Percentiles rank a stretch among this genome's conserved stretches.
phyloP scores from a whole-genome alignment of 2,797 vertebrate genomes.

The Danio tinwini region DNA sequence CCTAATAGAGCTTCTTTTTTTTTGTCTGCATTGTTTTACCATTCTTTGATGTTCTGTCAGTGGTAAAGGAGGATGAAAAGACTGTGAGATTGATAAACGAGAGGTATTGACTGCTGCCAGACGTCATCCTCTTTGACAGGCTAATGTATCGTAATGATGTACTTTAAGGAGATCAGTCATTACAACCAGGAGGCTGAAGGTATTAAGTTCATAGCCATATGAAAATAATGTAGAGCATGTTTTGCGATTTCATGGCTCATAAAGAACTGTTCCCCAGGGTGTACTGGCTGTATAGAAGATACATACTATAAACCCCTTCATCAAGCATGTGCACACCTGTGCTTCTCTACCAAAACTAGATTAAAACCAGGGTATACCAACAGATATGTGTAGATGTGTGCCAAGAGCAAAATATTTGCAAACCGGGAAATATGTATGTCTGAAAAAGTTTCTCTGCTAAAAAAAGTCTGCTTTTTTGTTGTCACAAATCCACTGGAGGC shows the following conservation, averaged over 20 bases:
- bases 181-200: not conserved
- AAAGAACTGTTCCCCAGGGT: not conserved
- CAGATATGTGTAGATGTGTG: not conserved
- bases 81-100: slow-evolving; percentile 37
- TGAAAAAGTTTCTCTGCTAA: too few relatives aligned
- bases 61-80: slow-evolving; percentile 48
- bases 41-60: slow-evolving; percentile 38
- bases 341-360: not conserved
- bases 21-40: slow-evolving; percentile 39
- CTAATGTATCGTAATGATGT: slow-evolving; percentile 31
- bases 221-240: slow-evolving; percentile 1
- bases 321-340: not conserved
- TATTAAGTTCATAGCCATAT: not conserved
- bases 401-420: too few relatives aligned
- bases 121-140: slow-evolving; percentile 31
- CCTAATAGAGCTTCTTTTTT: slow-evolving; percentile 37
- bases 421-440: too few relatives aligned
- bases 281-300: not conserved
- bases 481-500: too few relatives aligned
- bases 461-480: too few relatives aligned
- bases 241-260: not conserved
- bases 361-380: slow-evolving; percentile 12
- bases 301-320: not conserved
- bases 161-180: slow-evolving; percentile 5
- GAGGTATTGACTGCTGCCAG: slow-evolving; percentile 31